Percentiles rank a stretch among this genome's conserved stretches.
phyloP scores from a whole-genome alignment of 2,113 vertebrate species.

The Thymallus thymallus region DNA sequence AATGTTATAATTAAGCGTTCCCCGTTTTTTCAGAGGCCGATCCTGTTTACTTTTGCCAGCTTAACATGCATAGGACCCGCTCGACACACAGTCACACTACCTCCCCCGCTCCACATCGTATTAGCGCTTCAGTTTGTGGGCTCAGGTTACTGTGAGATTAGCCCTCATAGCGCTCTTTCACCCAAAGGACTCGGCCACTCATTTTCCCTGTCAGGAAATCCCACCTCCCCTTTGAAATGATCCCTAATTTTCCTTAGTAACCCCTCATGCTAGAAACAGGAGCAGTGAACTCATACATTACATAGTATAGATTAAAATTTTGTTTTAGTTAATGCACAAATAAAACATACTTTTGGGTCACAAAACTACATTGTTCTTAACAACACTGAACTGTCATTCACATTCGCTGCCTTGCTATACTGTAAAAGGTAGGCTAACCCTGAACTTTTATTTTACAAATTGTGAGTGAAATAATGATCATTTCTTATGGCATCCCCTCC shows the following conservation, averaged over 20 bases:
- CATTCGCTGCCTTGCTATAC: not conserved
- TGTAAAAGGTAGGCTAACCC: not conserved
- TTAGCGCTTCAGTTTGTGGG: conserved; percentile 46
- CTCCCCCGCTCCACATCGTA: conserved; percentile 41
- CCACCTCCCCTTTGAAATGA: conserved; percentile 15
- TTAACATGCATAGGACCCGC: conserved; percentile 51
- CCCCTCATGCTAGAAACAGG: conserved; percentile 1
- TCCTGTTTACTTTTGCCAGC: conserved; percentile 60
- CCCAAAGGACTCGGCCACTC: conserved; percentile 31
- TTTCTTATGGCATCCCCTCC: not conserved
- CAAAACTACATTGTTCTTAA: not conserved
- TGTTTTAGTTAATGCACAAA: not conserved
- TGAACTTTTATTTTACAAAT: not conserved
- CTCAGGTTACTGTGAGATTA: conserved; percentile 57
- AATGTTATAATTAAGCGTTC: conserved; percentile 60
- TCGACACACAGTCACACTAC: conserved; percentile 23
- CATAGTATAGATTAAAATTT: not conserved
- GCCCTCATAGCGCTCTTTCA: conserved; percentile 41
- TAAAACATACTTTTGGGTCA: not conserved
- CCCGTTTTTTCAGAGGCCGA: conserved; percentile 30
- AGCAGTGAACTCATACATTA: not conserved
- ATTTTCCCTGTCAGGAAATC: conserved; percentile 26
- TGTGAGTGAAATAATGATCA: not conserved
- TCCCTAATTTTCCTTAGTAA: not conserved
- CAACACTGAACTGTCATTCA: not conserved